Evolutionary conservation across 2,888 invertebrate genomes (phyloP).

Genomic region (Griposia aprilina): DNA sequence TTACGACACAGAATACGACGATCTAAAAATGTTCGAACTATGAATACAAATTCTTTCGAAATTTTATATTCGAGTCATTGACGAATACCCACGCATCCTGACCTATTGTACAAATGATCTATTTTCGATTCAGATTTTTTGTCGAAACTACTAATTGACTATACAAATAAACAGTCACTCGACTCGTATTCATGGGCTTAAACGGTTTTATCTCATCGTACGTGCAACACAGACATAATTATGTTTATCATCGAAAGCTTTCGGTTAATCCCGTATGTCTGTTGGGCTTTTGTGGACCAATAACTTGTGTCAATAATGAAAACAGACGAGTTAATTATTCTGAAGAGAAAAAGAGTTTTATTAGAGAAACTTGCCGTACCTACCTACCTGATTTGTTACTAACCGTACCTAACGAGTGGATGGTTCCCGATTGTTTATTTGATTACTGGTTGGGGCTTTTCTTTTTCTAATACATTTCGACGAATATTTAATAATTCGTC

Average conservation of each 20-base stretch:
- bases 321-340: constrained; percentile 34
- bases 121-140: constrained; percentile 23
- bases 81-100: constrained; percentile 17
- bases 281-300: constrained; percentile 27
- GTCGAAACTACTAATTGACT: constrained; percentile 32
- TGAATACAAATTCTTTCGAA: constrained; percentile 55
- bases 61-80: constrained; percentile 37
- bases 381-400: not conserved
- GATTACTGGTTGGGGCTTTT: not conserved
- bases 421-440: not conserved
- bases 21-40: constrained; percentile 45
- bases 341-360: constrained; percentile 10
- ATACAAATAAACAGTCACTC: constrained; percentile 23
- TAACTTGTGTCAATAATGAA: constrained; percentile 44
- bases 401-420: not conserved
- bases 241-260: constrained; percentile 42
- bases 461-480: not conserved
- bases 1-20: constrained; percentile 8
- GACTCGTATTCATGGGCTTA: constrained; percentile 35
- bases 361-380: not conserved
- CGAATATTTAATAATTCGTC: not conserved
- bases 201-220: constrained; percentile 39
- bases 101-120: constrained; percentile 31
- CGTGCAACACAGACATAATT: constrained; percentile 36
- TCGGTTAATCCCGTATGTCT: constrained; percentile 44